phyloP scores from a whole-genome alignment of 2,797 vertebrate species.

The Phalloptychus januarius region DNA sequence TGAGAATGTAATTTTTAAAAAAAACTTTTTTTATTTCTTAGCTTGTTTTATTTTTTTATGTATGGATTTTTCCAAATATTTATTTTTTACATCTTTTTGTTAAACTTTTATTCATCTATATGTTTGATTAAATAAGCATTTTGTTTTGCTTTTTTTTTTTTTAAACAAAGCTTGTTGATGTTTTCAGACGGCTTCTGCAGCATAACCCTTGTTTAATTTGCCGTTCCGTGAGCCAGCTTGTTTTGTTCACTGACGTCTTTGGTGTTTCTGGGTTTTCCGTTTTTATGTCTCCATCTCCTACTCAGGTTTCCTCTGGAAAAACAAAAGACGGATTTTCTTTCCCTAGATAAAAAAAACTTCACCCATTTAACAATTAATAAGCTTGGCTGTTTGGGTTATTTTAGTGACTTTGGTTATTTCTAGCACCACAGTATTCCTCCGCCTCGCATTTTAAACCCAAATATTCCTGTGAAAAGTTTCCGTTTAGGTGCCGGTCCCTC shows the following conservation, averaged over 20 bases:
- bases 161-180: neutral
- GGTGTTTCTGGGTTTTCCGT: constrained; percentile 48
- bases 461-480: constrained; percentile 36
- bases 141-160: neutral
- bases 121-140: constrained; percentile 5
- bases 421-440: constrained; percentile 44
- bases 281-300: constrained; percentile 47
- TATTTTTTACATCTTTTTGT: constrained; percentile 8
- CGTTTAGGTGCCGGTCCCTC: constrained; percentile 35
- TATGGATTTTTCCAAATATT: neutral
- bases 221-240: constrained; percentile 34
- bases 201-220: constrained; percentile 25
- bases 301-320: constrained; percentile 52
- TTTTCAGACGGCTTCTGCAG: constrained; percentile 10
- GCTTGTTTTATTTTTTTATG: neutral
- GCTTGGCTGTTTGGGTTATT: constrained; percentile 58
- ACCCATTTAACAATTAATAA: constrained; percentile 52
- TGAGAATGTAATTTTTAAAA: neutral
- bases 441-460: constrained; percentile 53
- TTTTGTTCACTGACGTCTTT: constrained; percentile 52
- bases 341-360: constrained; percentile 58
- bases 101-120: neutral
- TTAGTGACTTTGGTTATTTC: constrained; percentile 63
- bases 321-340: constrained; percentile 48
- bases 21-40: neutral